Conservation (phyloP, 2,797 vertebrate genomes). For the Rhinoraja longicauda region DNA sequence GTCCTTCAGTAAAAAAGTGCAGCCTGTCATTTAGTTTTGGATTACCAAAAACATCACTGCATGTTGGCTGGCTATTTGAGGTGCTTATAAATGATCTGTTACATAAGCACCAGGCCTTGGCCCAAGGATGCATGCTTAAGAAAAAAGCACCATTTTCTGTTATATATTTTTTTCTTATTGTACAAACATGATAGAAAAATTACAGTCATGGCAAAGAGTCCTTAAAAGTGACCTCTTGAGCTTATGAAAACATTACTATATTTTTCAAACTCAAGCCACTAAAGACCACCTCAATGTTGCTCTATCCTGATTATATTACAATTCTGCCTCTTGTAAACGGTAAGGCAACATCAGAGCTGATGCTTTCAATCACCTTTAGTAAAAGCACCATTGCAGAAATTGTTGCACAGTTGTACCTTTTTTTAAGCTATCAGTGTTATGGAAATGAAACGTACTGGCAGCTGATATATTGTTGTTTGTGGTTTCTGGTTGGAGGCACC, state of each 20-base stretch:
- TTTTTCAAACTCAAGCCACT: constrained; percentile 32
- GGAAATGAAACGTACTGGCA: constrained; percentile 95
- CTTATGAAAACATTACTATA: not conserved
- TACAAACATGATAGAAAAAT: constrained; percentile 49
- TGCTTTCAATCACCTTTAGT: constrained; percentile 74
- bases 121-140: constrained; percentile 60
- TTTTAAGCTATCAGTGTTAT: constrained; percentile 81
- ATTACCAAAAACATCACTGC: constrained; percentile 72
- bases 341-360: constrained; percentile 80
- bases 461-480: constrained; percentile 75
- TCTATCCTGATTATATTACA: constrained; percentile 43
- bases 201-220: constrained; percentile 46
- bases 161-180: constrained; percentile 52
- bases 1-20: constrained; percentile 61
- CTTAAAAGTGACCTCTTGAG: constrained; percentile 36
- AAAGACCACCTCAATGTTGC: constrained; percentile 42
- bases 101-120: constrained; percentile 50
- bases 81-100: constrained; percentile 44
- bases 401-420: constrained; percentile 98
- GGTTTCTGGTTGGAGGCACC: constrained; percentile 79
- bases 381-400: constrained; percentile 93
- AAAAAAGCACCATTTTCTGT: constrained; percentile 80
- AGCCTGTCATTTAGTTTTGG: constrained; percentile 64
- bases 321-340: constrained; percentile 60
- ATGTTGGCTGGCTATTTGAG: constrained; percentile 69